These are phyloP conservation scores for Lagopus muta DNA, from an alignment of 2,113 vertebrate species.

Conservation along the genomic window DNA sequence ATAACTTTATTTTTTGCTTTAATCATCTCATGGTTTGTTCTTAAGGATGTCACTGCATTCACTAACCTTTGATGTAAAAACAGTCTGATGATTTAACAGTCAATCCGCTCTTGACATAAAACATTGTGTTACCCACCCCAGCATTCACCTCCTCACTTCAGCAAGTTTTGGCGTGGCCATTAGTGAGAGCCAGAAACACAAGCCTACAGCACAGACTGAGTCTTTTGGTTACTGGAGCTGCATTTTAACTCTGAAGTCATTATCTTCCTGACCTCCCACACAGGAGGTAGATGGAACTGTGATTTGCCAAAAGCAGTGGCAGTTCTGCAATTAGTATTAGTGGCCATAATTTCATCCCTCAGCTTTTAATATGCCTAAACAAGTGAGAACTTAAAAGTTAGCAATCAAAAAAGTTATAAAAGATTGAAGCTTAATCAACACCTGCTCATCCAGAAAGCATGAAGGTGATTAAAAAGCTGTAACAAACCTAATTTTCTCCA, in stretches of 20 bases:
- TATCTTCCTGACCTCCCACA: neutral
- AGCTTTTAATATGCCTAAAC: neutral
- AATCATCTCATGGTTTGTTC: conserved; percentile 23
- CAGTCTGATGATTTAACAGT: neutral
- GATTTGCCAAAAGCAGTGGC: neutral
- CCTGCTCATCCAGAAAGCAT: neutral
- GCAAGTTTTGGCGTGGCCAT: neutral
- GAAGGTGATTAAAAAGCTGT: conserved; percentile 38
- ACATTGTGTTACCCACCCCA: neutral
- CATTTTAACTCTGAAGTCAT: neutral
- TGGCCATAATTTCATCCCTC: neutral
- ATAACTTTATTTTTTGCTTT: conserved; percentile 26
- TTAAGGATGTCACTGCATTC: neutral
- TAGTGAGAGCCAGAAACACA: neutral
- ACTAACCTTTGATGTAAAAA: neutral
- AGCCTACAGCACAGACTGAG: neutral
- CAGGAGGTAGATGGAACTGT: neutral
- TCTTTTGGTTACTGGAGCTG: neutral
- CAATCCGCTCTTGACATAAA: neutral
- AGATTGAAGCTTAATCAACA: neutral
- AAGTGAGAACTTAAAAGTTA: neutral
- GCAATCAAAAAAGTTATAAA: conserved; percentile 27
- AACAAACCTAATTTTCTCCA: conserved; percentile 95
- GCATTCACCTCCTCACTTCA: neutral
- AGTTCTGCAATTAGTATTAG: neutral